phyloP scores from a whole-genome alignment of 2,797 vertebrate genomes.

The Paedocypris micromegethes region DNA sequence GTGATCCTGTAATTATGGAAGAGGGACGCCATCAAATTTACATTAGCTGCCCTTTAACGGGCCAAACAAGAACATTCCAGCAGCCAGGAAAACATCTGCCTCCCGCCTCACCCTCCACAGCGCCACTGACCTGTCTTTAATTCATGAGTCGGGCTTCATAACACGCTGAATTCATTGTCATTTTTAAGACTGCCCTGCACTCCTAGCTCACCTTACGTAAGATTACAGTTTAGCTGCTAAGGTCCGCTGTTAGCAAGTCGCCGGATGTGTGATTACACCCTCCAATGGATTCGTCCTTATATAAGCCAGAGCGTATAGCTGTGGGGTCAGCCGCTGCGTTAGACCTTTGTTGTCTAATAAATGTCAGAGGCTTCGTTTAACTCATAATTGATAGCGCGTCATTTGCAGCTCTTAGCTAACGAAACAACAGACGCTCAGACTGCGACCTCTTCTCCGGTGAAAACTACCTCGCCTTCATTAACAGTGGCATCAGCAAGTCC shows the following conservation, averaged over 20 bases:
- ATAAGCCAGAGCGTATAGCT: conserved; percentile 22
- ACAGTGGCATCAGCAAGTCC: conserved; percentile 16
- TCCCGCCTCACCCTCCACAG: conserved; percentile 25
- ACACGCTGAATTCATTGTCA: conserved; percentile 14
- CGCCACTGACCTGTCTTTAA: conserved; percentile 33
- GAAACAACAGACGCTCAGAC: conserved; percentile 11
- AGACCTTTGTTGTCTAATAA: conserved; percentile 32
- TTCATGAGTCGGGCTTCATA: conserved; percentile 32
- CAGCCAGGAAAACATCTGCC: conserved; percentile 29
- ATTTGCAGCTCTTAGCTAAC: conserved; percentile 15
- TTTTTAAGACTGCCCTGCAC: conserved; percentile 23
- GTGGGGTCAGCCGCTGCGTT: conserved; percentile 31
- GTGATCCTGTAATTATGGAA: not conserved
- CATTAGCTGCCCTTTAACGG: conserved; percentile 7
- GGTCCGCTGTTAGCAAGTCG: conserved; percentile 34
- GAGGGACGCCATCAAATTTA: conserved; percentile 5
- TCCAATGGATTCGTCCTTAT: conserved; percentile 27
- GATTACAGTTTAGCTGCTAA: conserved; percentile 39
- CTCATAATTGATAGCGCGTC: conserved; percentile 29
- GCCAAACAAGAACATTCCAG: conserved; percentile 9
- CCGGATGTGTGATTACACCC: conserved; percentile 39
- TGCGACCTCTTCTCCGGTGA: conserved; percentile 12
- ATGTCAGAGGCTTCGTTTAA: conserved; percentile 27
- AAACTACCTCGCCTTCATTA: conserved; percentile 31
- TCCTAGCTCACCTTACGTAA: conserved; percentile 33